A percentile compares a stretch with the other conserved stretches of the same genome.
These are phyloP conservation scores for Phorcus lineatus DNA, from an alignment of 2,888 invertebrate genomes.

Conservation along the genomic window DNA sequence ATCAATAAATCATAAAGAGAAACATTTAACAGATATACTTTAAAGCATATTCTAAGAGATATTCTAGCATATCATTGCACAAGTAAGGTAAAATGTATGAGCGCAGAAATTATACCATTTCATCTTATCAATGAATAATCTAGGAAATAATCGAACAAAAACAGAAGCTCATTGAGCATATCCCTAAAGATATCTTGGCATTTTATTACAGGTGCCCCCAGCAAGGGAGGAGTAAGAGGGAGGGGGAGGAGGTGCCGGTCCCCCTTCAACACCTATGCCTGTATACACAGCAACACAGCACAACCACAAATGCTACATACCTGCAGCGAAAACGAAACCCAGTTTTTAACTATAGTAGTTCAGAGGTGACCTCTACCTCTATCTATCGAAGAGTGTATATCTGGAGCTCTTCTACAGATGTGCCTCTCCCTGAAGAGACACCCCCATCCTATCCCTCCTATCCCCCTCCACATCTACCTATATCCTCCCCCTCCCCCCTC, in stretches of 20 bases:
- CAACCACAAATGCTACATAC: constrained; percentile 10
- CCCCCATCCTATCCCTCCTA: no score
- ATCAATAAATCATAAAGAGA: not conserved
- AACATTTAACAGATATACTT: not conserved
- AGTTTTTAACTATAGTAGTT: constrained; percentile 6
- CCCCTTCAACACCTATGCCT: not conserved
- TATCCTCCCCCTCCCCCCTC: no score
- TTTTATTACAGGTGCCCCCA: no score
- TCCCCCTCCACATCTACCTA: no score
- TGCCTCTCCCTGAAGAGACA: no score
- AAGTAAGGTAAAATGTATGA: not conserved
- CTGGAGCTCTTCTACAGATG: no score
- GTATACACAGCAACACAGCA: not conserved
- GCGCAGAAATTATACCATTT: no score
- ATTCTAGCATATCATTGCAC: not conserved
- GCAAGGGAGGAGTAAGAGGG: not conserved
- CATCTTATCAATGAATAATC: not conserved
- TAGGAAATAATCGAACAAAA: not conserved
- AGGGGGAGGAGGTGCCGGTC: not conserved
- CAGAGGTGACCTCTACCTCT: not conserved
- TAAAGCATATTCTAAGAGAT: no score
- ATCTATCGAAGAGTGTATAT: not conserved
- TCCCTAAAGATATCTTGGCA: no score
- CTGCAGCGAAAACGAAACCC: constrained; percentile 13
- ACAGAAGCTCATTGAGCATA: not conserved